Evolutionary conservation across 2,797 vertebrate genomes (phyloP), one percentile per base, ranked within the genome.

Genomic region (Phrynocephalus forsythii): DNA sequence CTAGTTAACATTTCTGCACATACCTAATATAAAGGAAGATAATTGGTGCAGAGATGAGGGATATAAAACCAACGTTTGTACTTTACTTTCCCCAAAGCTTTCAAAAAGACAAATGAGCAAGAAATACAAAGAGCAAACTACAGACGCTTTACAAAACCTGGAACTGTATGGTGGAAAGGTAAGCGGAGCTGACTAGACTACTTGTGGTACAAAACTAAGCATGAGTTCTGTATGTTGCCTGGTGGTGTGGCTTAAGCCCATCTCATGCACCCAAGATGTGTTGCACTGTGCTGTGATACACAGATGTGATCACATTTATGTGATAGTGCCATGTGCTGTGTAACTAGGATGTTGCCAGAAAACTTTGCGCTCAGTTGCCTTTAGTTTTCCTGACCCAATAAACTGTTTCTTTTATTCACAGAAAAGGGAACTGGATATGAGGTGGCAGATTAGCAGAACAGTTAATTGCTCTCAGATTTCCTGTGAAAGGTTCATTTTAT

Each of bases 91-190:
- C 26, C 52, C 71, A 94, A 91, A 98, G 97, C 95, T 98, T 91
- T 96, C 96, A 52, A 97, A 96, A 93, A 96, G 96, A 89, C 94
- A 96, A 69, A 97, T 95, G 95, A 94, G 97, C 79, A 97, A 96
- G 93, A 97, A 94, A 79, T 96, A 96, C 87, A 97, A 95, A 93
- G 96, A 97, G 52, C 93, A 94, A 20, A 94, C 97, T 84, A 97
- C 95, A 13, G 79, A 75, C 86, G 94, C 96, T 4, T 92, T 97
- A 87, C 97, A 97, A 33, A 96, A 95, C 83, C 90, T 97, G 76
- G 97, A 97, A 83, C 96, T 96, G 33, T 91, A 93, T 56, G 97
- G 97, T 3, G 97, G 97, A 68, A 95, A 91, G 93, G 97, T 97
- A 90, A 93, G 94, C 89, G 63, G 44, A 30, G 60, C 33, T 0